These are phyloP conservation scores for Drosophila subquinaria DNA, from an alignment of 2,888 invertebrate genomes.

Conservation along the genomic window DNA sequence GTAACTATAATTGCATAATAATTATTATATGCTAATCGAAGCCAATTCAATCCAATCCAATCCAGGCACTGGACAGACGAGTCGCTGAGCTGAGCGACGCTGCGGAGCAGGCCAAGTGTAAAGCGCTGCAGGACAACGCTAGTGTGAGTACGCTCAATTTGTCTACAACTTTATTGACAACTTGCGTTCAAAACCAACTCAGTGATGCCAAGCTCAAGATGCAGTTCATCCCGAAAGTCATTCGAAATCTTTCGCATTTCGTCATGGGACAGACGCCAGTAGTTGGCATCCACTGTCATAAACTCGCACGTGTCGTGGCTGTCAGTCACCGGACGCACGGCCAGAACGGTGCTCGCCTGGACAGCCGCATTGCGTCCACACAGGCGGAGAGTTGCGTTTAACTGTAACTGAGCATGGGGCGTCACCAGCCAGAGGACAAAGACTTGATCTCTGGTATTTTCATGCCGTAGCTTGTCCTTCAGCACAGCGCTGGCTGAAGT, in stretches of 20 bases:
- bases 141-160: slow-evolving; percentile 88
- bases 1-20: slow-evolving; percentile 56
- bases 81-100: slow-evolving; percentile 89
- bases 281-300: slow-evolving; percentile 45
- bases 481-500: slow-evolving; percentile 15
- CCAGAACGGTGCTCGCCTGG: slow-evolving; percentile 15
- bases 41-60: neutral
- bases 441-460: slow-evolving; percentile 6
- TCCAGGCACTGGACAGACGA: slow-evolving; percentile 89
- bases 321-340: slow-evolving; percentile 33
- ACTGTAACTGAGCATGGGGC: slow-evolving; percentile 13
- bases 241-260: slow-evolving; percentile 57
- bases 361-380: slow-evolving; percentile 60
- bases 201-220: slow-evolving; percentile 52
- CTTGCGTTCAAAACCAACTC: neutral
- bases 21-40: slow-evolving; percentile 1
- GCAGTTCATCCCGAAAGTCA: slow-evolving; percentile 63
- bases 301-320: slow-evolving; percentile 22
- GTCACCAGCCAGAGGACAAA: slow-evolving; percentile 68
- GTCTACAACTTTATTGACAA: neutral
- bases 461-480: neutral
- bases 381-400: slow-evolving; percentile 49
- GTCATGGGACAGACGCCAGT: slow-evolving; percentile 50
- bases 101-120: slow-evolving; percentile 89
- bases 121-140: slow-evolving; percentile 90